phyloP scores from a whole-genome alignment of 2,113 vertebrate genomes.

The Ailuropoda melanoleuca region DNA sequence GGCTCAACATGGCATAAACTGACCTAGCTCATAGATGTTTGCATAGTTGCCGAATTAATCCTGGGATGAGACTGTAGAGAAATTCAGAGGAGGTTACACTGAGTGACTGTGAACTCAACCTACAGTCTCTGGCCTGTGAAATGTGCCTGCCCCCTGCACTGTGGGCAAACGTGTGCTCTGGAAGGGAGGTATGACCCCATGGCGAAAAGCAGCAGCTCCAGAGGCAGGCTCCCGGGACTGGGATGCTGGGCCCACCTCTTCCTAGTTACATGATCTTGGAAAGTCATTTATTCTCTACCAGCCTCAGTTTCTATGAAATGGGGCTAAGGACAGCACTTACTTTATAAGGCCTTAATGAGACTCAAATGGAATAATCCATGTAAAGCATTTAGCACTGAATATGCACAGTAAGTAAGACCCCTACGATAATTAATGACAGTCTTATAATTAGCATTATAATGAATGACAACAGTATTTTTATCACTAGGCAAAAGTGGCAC shows the following conservation, averaged over 20 bases:
- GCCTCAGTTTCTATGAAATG: not conserved
- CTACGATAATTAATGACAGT: no score
- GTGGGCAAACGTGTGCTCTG: not conserved
- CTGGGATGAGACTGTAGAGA: not conserved
- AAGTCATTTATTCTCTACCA: not conserved
- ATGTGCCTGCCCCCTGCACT: not conserved
- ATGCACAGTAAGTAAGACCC: not conserved
- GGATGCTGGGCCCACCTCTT: not conserved
- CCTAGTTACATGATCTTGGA: not conserved
- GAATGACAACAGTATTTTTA: not conserved
- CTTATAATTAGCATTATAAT: not conserved
- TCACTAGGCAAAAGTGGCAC: not conserved
- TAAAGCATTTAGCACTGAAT: not conserved
- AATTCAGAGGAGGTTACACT: not conserved
- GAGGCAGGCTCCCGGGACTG: not conserved
- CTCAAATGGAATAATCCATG: not conserved
- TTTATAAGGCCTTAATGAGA: not conserved
- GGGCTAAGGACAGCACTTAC: not conserved
- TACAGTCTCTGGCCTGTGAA: not conserved
- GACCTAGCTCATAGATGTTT: not conserved
- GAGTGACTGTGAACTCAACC: not conserved
- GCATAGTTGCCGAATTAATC: not conserved
- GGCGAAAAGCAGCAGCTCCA: not conserved
- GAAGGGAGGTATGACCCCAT: not conserved
- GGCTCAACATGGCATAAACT: not conserved